Base-by-base conservation (phyloP, 2,797 vertebrate genomes). In the Ibycter americanus region DNA sequence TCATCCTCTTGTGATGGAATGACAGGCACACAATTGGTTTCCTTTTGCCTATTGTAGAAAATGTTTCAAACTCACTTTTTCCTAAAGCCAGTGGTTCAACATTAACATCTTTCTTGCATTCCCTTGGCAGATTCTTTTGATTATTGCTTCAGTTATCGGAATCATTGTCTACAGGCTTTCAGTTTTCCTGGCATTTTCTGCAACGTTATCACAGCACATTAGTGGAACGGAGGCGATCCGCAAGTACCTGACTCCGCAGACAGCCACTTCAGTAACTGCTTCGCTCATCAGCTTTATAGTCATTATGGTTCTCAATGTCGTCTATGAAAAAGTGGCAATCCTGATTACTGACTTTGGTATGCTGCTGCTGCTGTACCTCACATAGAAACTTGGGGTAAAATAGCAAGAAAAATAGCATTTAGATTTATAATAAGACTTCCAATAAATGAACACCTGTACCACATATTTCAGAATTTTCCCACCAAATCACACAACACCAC, bases 151-250 rank as follows among this genome's bases (percentile, higher is more conserved):
- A 18, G 98, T 99, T 31, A 98, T 99, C 92, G 99, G 98, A 84
- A 99, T 99, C 97, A 99, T 99, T 49, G 98, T 99, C 85, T 99
- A 99, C 96, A 98, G 99, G 46, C 98, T 99, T 63, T 99, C 99
- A 0, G 99, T 99, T 55, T 99, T 99, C 93, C 97, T 99, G 40
- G 96, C 98, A 22, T 99, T 99, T 98, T 99, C 99, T 32, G 59
- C 98, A 17, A 97, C 87, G 8, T 86, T 99, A 61, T 94, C 98
- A 38, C 71, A 92, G 56, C 97, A 98, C 86, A 83, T 98, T 61
- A 98, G 97, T 38, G 98, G 98, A 61, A 97, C 99, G 3, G 98
- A 99, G 89, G 98, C 98, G 0, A 87, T 99, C 77, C 98, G 98
- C 97, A 99, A 99, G 96, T 99, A 99, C 36, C 97, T 99, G 97